Conservation (phyloP, 2,113 vertebrate species). For the Alligator mississippiensis region DNA sequence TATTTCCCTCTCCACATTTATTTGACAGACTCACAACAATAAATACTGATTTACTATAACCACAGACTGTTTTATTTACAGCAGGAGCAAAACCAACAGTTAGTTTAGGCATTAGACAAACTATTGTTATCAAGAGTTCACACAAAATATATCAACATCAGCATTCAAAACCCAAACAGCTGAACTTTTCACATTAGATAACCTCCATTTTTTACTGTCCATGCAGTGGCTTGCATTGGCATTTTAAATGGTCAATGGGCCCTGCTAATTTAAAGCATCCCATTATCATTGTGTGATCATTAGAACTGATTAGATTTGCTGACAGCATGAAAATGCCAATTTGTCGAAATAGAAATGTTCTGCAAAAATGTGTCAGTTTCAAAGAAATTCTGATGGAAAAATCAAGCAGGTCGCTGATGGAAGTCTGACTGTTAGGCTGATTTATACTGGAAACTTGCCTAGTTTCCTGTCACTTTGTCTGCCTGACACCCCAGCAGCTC, state of each 20-base stretch:
- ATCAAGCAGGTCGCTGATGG: not conserved
- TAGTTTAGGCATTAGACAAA: conserved; percentile 29
- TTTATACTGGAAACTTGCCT: not conserved
- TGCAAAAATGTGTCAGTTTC: not conserved
- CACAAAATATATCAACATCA: conserved; percentile 27
- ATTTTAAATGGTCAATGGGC: not conserved
- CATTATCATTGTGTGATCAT: not conserved
- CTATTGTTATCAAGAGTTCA: conserved; percentile 38
- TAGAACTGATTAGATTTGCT: not conserved
- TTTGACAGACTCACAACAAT: conserved; percentile 12
- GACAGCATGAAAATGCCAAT: not conserved
- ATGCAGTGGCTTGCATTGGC: not conserved
- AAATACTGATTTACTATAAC: conserved; percentile 19
- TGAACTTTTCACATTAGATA: not conserved
- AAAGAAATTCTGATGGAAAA: not conserved
- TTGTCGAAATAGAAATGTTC: not conserved
- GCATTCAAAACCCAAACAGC: conserved; percentile 5
- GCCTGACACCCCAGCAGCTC: not conserved
- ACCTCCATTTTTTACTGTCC: not conserved
- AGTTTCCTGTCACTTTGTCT: not conserved
- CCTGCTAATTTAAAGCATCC: not conserved
- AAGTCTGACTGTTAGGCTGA: not conserved
- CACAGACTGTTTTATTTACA: conserved; percentile 28
- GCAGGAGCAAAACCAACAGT: conserved; percentile 26
- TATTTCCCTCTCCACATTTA: conserved; percentile 33